A percentile compares a stretch with the other conserved stretches of the same genome.
Conservation (phyloP, 2,888 invertebrate species). For the Acanthosoma haemorrhoidale region DNA sequence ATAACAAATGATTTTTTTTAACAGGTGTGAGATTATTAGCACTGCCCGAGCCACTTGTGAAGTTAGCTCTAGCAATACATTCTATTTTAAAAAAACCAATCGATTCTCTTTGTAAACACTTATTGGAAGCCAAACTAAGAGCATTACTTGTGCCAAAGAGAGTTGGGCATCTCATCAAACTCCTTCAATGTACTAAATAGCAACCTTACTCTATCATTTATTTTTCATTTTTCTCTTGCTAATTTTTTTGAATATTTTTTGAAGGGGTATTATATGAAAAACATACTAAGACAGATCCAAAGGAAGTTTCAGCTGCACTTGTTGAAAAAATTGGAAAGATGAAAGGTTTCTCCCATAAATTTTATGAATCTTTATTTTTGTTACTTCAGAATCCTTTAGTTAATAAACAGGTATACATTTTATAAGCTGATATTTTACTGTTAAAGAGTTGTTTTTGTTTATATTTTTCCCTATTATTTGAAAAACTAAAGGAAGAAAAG, state of each 20-base stretch:
- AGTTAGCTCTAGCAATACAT: slow-evolving; percentile 51
- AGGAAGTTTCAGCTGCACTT: slow-evolving; percentile 36
- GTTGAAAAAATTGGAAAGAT: slow-evolving; percentile 35
- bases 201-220: not conserved
- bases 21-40: slow-evolving; percentile 55
- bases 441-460: no score
- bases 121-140: slow-evolving; percentile 47
- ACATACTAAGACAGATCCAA: slow-evolving; percentile 36
- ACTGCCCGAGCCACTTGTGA: slow-evolving; percentile 49
- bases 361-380: slow-evolving; percentile 48
- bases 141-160: slow-evolving; percentile 52
- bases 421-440: no score
- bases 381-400: slow-evolving; percentile 54
- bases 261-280: slow-evolving; percentile 40
- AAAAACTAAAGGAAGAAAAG: no score
- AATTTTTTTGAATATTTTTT: slow-evolving; percentile 17
- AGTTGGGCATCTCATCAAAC: slow-evolving; percentile 54
- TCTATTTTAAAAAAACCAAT: slow-evolving; percentile 48
- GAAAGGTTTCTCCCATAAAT: slow-evolving; percentile 46
- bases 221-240: not conserved
- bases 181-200: slow-evolving; percentile 53
- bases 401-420: slow-evolving; percentile 52
- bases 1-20: slow-evolving; percentile 41
- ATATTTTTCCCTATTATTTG: no score
- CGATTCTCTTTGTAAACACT: slow-evolving; percentile 49